Conservation (phyloP, 2,888 invertebrate genomes). For the Tachina grossa region DNA sequence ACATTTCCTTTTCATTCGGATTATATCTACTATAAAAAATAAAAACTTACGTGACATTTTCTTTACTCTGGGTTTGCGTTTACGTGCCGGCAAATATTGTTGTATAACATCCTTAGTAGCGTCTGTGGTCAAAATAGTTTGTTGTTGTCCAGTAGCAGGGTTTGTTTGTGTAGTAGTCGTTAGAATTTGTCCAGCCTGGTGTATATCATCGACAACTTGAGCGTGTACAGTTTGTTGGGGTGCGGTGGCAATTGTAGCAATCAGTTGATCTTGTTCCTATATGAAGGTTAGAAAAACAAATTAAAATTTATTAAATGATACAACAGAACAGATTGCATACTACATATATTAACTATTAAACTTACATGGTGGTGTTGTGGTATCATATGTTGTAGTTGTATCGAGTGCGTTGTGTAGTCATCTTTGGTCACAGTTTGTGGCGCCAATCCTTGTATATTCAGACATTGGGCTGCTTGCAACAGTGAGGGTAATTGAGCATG, state of each 20-base stretch:
- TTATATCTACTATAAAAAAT: background rate
- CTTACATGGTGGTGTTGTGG: conserved; percentile 82
- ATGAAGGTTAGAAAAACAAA: background rate
- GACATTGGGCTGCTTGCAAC: conserved; percentile 86
- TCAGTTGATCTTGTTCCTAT: conserved; percentile 81
- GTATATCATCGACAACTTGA: conserved; percentile 83
- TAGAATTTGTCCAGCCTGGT: conserved; percentile 81
- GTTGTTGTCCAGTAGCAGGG: conserved; percentile 78
- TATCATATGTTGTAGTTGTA: conserved; percentile 83
- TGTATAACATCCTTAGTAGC: conserved; percentile 83
- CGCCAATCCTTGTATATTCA: conserved; percentile 86
- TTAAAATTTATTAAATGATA: background rate
- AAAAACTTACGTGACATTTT: conserved; percentile 81
- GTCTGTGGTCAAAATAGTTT: conserved; percentile 80
- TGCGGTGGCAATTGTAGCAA: conserved; percentile 82
- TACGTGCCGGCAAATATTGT: conserved; percentile 84
- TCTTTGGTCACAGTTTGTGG: conserved; percentile 84
- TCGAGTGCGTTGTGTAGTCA: conserved; percentile 82
- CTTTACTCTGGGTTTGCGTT: conserved; percentile 84
- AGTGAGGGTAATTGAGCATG: conserved; percentile 86
- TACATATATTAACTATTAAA: background rate
- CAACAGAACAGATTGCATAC: background rate
- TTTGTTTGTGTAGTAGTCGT: conserved; percentile 79
- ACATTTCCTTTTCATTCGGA: too few species aligned
- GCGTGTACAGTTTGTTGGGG: conserved; percentile 83